Evolutionary conservation across 1,140 invertebrate genomes (phyloP).

Genomic region (Drosophila ficusphila): DNA sequence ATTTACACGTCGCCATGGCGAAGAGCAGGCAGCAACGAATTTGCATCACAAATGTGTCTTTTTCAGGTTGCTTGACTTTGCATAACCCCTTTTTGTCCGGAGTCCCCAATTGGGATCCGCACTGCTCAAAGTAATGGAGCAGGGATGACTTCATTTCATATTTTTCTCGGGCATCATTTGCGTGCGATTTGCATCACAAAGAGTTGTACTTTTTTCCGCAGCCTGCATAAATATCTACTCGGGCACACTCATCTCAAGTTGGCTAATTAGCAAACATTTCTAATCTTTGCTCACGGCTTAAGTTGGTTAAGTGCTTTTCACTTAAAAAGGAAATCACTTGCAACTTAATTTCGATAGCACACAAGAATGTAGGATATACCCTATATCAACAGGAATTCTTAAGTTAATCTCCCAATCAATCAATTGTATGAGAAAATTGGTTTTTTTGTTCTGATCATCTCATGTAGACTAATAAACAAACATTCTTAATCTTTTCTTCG

Average conservation of each 20-base stretch:
- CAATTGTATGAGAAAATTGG: too few species aligned
- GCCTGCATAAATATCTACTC: constrained; percentile 49
- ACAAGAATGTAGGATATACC: too few species aligned
- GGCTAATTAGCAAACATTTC: constrained; percentile 59
- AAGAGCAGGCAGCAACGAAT: constrained; percentile 45
- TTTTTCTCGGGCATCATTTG: constrained; percentile 74
- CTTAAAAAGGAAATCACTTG: neutral
- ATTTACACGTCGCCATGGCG: constrained; percentile 75
- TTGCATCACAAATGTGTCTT: constrained; percentile 83
- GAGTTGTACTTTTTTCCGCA: constrained; percentile 34
- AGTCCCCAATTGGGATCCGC: constrained; percentile 18
- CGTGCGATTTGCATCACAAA: constrained; percentile 77
- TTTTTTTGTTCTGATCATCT: constrained; percentile 2
- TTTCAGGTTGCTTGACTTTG: constrained; percentile 83
- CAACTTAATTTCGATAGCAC: constrained; percentile 1
- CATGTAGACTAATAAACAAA: constrained; percentile 59
- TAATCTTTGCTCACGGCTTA: constrained; percentile 33
- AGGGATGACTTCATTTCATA: constrained; percentile 70
- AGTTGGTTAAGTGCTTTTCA: constrained; percentile 9
- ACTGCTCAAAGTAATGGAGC: constrained; percentile 57
- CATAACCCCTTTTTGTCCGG: constrained; percentile 70
- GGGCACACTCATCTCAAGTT: constrained; percentile 45
- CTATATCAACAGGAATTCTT: too few species aligned
- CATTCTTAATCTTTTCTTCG: constrained; percentile 16
- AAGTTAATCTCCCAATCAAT: too few species aligned